Evolutionary conservation across 2,113 vertebrate species (phyloP).

Genomic region (Anarhynchus alexandrinus): DNA sequence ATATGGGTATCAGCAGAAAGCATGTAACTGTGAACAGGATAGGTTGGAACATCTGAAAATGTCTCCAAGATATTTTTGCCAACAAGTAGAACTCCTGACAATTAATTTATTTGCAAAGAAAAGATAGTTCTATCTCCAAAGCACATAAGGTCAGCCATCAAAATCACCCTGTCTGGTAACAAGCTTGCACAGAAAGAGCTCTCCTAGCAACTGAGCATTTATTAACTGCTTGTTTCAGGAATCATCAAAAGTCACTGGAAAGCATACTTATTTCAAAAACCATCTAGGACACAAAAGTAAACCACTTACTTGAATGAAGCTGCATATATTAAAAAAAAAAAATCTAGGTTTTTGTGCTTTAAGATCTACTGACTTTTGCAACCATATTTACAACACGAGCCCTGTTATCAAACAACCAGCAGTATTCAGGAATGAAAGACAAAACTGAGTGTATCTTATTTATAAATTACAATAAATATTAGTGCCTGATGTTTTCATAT

Average conservation of each 20-base stretch:
- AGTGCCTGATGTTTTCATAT: neutral
- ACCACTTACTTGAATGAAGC: neutral
- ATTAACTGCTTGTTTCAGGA: neutral
- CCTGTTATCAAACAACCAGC: neutral
- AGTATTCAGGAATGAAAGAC: neutral
- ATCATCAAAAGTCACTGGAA: neutral
- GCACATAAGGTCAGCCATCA: neutral
- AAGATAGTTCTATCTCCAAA: neutral
- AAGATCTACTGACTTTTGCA: neutral
- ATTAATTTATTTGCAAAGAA: neutral
- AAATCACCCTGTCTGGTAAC: neutral
- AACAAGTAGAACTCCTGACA: neutral
- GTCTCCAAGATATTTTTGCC: neutral
- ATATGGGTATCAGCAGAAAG: conserved; percentile 22
- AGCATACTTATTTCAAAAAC: neutral
- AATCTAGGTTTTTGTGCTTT: neutral
- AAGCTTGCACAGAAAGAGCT: neutral
- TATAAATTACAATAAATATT: neutral
- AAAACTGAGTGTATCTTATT: neutral
- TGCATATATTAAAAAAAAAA: neutral
- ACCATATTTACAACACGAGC: neutral
- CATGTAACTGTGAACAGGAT: neutral
- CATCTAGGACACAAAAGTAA: neutral
- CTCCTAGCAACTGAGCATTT: neutral
- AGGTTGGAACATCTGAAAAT: neutral